Conservation (phyloP, 2,797 vertebrate species). For the Chelon labrosus region DNA sequence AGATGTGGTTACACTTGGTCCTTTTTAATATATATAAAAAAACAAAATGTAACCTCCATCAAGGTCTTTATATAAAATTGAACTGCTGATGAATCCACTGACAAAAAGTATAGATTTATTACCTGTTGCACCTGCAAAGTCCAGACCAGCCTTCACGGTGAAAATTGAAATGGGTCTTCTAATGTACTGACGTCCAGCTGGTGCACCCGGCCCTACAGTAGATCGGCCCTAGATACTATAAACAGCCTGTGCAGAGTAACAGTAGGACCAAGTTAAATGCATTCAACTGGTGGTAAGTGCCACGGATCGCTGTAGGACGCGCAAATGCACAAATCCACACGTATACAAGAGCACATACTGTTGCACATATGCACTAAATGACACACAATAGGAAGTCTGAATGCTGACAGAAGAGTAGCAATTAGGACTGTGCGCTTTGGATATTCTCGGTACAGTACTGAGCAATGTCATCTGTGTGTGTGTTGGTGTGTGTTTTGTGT, state of each 20-base stretch:
- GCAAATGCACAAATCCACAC: conserved; percentile 14
- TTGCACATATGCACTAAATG: background rate
- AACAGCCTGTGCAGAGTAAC: background rate
- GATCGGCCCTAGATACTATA: no score
- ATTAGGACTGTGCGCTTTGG: conserved; percentile 64
- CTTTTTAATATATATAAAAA: background rate
- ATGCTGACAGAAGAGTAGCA: conserved; percentile 62
- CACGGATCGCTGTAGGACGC: conserved; percentile 24
- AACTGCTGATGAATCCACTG: no score
- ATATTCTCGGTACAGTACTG: conserved; percentile 74
- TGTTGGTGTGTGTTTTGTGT: conserved; percentile 30
- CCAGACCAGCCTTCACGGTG: no score
- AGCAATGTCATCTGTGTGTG: conserved; percentile 67
- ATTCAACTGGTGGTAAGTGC: conserved; percentile 37
- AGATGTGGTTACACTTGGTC: conserved; percentile 22
- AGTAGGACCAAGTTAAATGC: conserved; percentile 13
- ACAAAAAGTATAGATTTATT: no score
- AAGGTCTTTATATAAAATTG: no score
- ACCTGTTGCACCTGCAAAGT: no score
- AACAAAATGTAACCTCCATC: background rate
- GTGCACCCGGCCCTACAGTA: no score
- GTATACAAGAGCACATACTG: conserved; percentile 17
- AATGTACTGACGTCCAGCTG: no score
- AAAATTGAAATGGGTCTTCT: no score
- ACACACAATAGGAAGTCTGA: conserved; percentile 53